Base-by-base conservation (phyloP, 2,797 vertebrate genomes). In the Coranthus polyacanthus region DNA sequence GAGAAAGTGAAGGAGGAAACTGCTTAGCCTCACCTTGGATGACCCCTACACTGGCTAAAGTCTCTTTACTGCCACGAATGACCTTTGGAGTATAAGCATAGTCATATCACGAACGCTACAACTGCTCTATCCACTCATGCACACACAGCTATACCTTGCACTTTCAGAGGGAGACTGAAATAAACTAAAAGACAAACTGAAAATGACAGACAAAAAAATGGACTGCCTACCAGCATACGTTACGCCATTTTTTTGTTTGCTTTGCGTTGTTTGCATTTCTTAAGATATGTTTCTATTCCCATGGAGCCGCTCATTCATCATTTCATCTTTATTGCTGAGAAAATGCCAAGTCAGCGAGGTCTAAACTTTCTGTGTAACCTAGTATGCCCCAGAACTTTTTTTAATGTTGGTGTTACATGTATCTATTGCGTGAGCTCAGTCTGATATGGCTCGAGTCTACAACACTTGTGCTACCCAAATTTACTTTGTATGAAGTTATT, bases 61-160 rank as follows among this genome's bases (percentile, higher is more conserved):
- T 69, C 53, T 62, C 68, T 32, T 57, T 52, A 66, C 46, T 64
- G 78, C 50, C 55, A 51, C 39, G 63, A 49, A 76, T 59, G 68
- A 91, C 84, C 83, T 89, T 89, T 89, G 81, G 54, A 84, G 55
- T 60, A 54, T 18, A 26, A 53, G 56, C 57, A 24, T 57, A 68
- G 68, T 78, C 20, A 26, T 55, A 79, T 82, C 32, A 50, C 57
- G 83, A 75, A 68, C 37, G 15, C 63, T 36, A 47, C 36, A 64
- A 69, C 42, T 36, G 24, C 59, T 42, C 45, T 36, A 26, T 55
- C 45, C 42, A 2, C 8, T 17, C 39, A 34, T 32, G 9, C 54
- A 49, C 41, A 60, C 20, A 78, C 29, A 26, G 7, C 8, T 16
- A 62, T 61, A 39, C 46, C n/a, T 6, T 24, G 22, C 6, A 2